These are phyloP conservation scores for Bembecia ichneumoniformis DNA, from an alignment of 2,888 invertebrate genomes.

Conservation along the genomic window DNA sequence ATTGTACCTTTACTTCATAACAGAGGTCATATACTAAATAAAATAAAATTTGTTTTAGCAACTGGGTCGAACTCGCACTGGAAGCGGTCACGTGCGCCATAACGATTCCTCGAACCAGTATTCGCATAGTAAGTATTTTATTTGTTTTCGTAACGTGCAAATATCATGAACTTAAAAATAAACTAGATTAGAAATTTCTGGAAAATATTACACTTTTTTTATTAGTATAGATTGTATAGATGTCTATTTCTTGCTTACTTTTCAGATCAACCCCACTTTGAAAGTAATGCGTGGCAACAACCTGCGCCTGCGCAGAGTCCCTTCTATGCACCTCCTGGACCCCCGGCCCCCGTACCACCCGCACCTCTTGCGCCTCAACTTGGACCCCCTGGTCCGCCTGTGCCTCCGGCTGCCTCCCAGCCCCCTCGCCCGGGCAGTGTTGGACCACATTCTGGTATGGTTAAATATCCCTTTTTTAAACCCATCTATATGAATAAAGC, in stretches of 20 bases:
- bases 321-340: background rate
- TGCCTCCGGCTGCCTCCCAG: slow-evolving; percentile 17
- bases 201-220: background rate
- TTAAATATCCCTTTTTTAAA: background rate
- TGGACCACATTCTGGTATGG: slow-evolving; percentile 34
- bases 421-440: slow-evolving; percentile 43
- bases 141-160: too few relatives aligned
- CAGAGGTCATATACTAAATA: too few relatives aligned
- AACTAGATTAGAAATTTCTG: background rate
- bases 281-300: slow-evolving; percentile 4
- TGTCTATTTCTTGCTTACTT: background rate
- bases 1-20: too few relatives aligned
- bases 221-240: background rate
- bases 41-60: too few relatives aligned
- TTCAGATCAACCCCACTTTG: background rate
- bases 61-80: too few relatives aligned
- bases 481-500: too few relatives aligned
- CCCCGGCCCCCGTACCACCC: background rate
- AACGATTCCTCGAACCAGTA: too few relatives aligned
- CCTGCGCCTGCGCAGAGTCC: slow-evolving; percentile 3
- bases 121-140: too few relatives aligned
- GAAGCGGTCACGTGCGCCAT: too few relatives aligned
- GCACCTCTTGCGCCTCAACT: background rate
- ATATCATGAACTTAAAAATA: too few relatives aligned
- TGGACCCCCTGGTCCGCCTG: slow-evolving; percentile 6